Conservation (phyloP, 2,113 vertebrate species). For the Pardalotus punctatus region DNA sequence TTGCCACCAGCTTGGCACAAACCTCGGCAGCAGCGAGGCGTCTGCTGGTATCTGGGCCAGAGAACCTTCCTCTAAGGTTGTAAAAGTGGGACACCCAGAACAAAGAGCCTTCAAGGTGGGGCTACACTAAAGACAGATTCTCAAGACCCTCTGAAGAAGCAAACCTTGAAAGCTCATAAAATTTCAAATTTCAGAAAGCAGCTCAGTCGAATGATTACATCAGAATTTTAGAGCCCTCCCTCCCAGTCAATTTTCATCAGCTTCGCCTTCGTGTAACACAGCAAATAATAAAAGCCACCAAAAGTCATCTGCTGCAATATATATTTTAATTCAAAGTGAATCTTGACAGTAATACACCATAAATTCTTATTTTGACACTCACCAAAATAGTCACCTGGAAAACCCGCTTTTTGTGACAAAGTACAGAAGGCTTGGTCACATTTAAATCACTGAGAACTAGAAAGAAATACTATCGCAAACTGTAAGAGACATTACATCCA, state of each 20-base stretch:
- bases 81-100: not conserved
- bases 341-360: conserved; percentile 99
- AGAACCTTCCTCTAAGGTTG: not conserved
- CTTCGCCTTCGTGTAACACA: not conserved
- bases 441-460: conserved; percentile 99
- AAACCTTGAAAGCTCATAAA: not conserved
- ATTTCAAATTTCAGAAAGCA: not conserved
- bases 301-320: conserved; percentile 86
- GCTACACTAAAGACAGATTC: not conserved
- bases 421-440: conserved; percentile 99
- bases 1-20: not conserved
- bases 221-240: not conserved
- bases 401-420: conserved; percentile 99
- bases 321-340: conserved; percentile 99
- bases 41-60: not conserved
- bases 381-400: conserved; percentile 99
- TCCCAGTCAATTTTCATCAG: accelerated
- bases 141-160: not conserved
- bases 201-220: not conserved
- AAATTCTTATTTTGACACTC: conserved; percentile 99
- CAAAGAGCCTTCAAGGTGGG: not conserved
- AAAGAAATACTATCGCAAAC: conserved; percentile 99
- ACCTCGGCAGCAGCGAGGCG: not conserved
- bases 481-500: conserved; percentile 99
- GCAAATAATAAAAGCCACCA: conserved; percentile 40